Conservation (phyloP, 2,797 vertebrate genomes). For the Typhlichthys subterraneus region DNA sequence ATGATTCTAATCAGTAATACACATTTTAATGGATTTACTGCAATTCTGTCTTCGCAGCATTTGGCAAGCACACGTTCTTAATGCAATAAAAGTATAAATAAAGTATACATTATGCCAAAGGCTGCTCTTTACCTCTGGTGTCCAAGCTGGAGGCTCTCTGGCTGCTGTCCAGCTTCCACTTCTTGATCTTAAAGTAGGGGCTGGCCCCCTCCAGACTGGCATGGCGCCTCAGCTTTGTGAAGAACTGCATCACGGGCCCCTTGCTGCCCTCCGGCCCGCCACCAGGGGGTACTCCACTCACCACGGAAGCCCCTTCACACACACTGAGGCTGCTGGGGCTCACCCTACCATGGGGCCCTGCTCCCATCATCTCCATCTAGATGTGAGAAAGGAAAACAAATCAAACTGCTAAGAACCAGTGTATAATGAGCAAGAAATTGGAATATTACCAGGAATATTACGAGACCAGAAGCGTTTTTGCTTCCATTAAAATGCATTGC, state of each 20-base stretch:
- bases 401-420: conserved; percentile 7
- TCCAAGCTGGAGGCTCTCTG: conserved; percentile 95
- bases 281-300: conserved; percentile 38
- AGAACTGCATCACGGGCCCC: conserved; percentile 88
- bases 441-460: no score
- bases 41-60: conserved; percentile 11
- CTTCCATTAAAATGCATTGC: no score
- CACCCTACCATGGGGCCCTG: conserved; percentile 62
- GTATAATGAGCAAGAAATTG: conserved; percentile 27
- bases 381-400: conserved; percentile 19
- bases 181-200: conserved; percentile 96
- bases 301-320: conserved; percentile 42
- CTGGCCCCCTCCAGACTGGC: conserved; percentile 94
- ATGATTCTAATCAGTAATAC: background rate
- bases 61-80: conserved; percentile 5
- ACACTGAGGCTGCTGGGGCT: conserved; percentile 46
- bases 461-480: no score
- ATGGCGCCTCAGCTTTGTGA: conserved; percentile 90
- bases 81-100: conserved; percentile 16
- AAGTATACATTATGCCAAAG: conserved; percentile 19
- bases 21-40: background rate
- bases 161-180: conserved; percentile 94
- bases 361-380: conserved; percentile 72
- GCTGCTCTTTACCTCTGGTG: conserved; percentile 82
- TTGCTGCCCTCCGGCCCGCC: conserved; percentile 54